These are phyloP conservation scores for Liasis olivaceus DNA, from an alignment of 2,797 vertebrate species.

Conservation along the genomic window DNA sequence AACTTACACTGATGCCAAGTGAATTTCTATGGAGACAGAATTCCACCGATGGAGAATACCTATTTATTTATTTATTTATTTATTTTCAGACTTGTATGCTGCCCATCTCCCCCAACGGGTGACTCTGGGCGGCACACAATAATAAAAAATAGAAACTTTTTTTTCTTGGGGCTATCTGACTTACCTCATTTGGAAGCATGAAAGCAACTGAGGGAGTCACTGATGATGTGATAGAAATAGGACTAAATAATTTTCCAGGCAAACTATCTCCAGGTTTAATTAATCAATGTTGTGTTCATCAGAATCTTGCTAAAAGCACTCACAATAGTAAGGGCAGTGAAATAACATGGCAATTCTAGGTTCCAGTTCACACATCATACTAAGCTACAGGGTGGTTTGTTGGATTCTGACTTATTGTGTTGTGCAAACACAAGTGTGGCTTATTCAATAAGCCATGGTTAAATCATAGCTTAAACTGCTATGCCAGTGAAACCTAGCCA, in stretches of 20 bases:
- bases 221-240: not conserved
- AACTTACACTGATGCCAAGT: not conserved
- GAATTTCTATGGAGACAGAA: not conserved
- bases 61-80: not conserved
- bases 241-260: not conserved
- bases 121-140: too few species aligned
- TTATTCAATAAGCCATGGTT: not conserved
- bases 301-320: not conserved
- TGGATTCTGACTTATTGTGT: not conserved
- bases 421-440: not conserved
- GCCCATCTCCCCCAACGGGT: too few species aligned
- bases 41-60: not conserved
- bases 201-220: not conserved
- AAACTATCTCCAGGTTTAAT: not conserved
- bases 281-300: not conserved
- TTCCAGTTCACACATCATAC: not conserved
- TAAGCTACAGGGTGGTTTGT: not conserved
- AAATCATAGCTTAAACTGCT: not conserved
- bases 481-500: not conserved
- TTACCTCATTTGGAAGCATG: not conserved
- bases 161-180: not conserved
- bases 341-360: not conserved
- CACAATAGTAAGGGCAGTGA: not conserved
- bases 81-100: too few species aligned
- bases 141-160: not conserved